Evolutionary conservation across 2,888 invertebrate species (phyloP).

Genomic region (Lymantria monacha): DNA sequence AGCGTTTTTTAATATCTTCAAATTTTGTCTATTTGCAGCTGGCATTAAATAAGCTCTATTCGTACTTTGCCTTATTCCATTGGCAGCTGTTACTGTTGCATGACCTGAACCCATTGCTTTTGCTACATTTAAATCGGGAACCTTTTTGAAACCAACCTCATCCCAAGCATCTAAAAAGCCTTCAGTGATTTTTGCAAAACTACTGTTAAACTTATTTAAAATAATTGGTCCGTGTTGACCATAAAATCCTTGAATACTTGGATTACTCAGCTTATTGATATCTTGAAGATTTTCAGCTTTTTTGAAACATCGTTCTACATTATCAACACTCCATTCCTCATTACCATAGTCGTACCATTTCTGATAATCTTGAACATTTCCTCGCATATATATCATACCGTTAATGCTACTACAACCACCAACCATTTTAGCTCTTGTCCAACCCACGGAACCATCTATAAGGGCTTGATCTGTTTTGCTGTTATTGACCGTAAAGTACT

Average conservation of each 20-base stretch:
- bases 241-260: conserved; percentile 42
- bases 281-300: conserved; percentile 73
- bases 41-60: conserved; percentile 78
- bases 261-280: conserved; percentile 30
- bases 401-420: conserved; percentile 82
- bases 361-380: conserved; percentile 72
- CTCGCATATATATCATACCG: conserved; percentile 80
- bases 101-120: conserved; percentile 71
- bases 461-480: conserved; percentile 86
- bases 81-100: conserved; percentile 64
- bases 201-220: conserved; percentile 67
- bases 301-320: conserved; percentile 69
- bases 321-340: conserved; percentile 76
- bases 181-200: conserved; percentile 50
- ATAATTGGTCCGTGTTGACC: conserved; percentile 67
- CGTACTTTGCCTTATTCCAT: conserved; percentile 78
- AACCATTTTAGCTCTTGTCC: conserved; percentile 84
- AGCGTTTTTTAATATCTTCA: conserved; percentile 41
- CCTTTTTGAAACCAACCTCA: conserved; percentile 63
- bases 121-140: conserved; percentile 63
- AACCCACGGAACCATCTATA: conserved; percentile 47
- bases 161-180: conserved; percentile 58
- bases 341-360: conserved; percentile 81
- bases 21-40: conserved; percentile 45
- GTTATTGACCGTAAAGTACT: conserved; percentile 90